Conservation (phyloP, 2,888 invertebrate genomes). For the Keiferia lycopersicella region DNA sequence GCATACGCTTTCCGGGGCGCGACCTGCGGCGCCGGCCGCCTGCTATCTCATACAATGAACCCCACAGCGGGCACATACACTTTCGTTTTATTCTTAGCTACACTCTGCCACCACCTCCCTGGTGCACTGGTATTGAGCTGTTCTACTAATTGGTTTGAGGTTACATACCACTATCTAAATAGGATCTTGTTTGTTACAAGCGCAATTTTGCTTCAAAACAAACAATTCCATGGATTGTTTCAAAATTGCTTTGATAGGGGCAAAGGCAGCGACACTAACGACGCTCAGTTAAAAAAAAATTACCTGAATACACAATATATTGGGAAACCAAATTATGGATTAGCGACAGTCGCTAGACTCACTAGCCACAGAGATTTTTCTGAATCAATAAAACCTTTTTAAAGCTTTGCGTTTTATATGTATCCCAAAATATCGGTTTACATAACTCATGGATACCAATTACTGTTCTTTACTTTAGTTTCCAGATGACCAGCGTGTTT, state of each 20-base stretch:
- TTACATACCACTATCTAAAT: neutral
- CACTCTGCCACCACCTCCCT: slow-evolving; percentile 13
- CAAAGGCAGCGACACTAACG: no score
- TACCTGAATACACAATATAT: no score
- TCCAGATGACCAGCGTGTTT: no score
- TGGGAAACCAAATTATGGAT: no score
- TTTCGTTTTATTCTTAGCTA: slow-evolving; percentile 27
- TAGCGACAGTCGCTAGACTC: no score
- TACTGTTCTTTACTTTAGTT: no score
- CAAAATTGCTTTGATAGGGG: neutral
- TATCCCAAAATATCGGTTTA: no score
- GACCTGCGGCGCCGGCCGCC: slow-evolving; percentile 53
- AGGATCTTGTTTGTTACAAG: neutral
- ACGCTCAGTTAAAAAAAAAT: no score
- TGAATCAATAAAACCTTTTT: no score
- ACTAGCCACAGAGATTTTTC: no score
- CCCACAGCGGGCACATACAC: slow-evolving; percentile 27
- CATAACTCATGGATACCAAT: no score
- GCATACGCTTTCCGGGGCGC: slow-evolving; percentile 74
- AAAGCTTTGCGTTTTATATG: no score
- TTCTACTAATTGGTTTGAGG: neutral
- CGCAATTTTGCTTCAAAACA: neutral
- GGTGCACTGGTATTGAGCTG: slow-evolving; percentile 14
- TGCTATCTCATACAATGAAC: slow-evolving; percentile 56
- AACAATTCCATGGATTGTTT: neutral